Evolutionary conservation across 2,113 vertebrate genomes (phyloP).

Genomic region (Eleginops maclovinus): DNA sequence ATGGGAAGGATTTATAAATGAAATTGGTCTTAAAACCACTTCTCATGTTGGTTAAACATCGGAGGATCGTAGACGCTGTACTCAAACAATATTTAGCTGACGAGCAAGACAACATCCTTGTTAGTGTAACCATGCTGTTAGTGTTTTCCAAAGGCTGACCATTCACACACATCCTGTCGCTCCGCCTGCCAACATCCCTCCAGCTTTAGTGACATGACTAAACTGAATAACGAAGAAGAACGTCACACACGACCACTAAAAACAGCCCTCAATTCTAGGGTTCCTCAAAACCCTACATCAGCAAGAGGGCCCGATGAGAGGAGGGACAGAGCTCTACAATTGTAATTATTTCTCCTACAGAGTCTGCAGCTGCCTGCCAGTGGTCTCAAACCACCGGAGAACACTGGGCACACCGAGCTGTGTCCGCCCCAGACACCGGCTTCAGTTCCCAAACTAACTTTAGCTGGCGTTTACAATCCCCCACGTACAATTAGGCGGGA

Average conservation of each 20-base stretch:
- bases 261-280: slow-evolving; percentile 70
- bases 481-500: slow-evolving; percentile 76
- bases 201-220: slow-evolving; percentile 61
- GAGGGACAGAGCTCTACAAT: slow-evolving; percentile 64
- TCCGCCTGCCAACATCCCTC: slow-evolving; percentile 43
- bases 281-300: slow-evolving; percentile 71
- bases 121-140: slow-evolving; percentile 25
- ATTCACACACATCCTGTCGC: slow-evolving; percentile 38
- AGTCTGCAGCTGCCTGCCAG: slow-evolving; percentile 65
- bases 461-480: slow-evolving; percentile 76
- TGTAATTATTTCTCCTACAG: slow-evolving; percentile 74
- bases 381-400: slow-evolving; percentile 69
- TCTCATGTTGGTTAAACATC: not conserved
- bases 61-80: not conserved
- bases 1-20: not conserved
- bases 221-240: slow-evolving; percentile 64
- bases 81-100: not conserved
- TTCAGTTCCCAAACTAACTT: slow-evolving; percentile 77
- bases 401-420: slow-evolving; percentile 59
- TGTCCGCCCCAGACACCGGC: slow-evolving; percentile 66
- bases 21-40: not conserved
- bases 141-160: slow-evolving; percentile 10
- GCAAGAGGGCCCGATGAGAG: slow-evolving; percentile 50
- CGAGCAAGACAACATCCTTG: not conserved
- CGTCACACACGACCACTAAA: slow-evolving; percentile 79